Percentiles rank a stretch among this genome's conserved stretches.
phyloP scores from a whole-genome alignment of 2,888 invertebrate genomes.

The Schizotus pectinicornis region DNA sequence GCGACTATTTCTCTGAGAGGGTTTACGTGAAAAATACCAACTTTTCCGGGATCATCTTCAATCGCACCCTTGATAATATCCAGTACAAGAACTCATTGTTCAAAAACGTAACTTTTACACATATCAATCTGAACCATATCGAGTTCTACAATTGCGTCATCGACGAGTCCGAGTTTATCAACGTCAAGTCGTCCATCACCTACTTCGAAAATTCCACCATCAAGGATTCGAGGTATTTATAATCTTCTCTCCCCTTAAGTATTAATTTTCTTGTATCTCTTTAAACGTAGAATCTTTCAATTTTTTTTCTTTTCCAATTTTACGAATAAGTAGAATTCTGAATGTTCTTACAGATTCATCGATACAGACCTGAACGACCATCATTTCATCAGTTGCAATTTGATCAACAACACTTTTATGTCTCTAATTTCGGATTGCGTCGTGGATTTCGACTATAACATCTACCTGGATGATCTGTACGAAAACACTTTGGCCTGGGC shows the following conservation, averaged over 20 bases:
- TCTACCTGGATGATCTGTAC: constrained; percentile 62
- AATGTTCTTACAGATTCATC: constrained; percentile 72
- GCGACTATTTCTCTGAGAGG: constrained; percentile 48
- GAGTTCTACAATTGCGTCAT: constrained; percentile 75
- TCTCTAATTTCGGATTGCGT: constrained; percentile 56
- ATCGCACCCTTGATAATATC: constrained; percentile 68
- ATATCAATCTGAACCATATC: constrained; percentile 74
- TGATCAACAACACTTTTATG: constrained; percentile 63
- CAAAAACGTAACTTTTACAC: constrained; percentile 69
- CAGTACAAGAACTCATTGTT: constrained; percentile 68
- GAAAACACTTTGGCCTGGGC: constrained; percentile 55
- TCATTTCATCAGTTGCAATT: constrained; percentile 66
- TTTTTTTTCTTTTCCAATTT: too few relatives aligned
- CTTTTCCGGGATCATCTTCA: constrained; percentile 59
- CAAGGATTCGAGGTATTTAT: constrained; percentile 66
- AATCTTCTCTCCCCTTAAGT: too few relatives aligned
- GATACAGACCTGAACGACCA: constrained; percentile 69
- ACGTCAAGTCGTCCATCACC: constrained; percentile 74
- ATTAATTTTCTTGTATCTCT: neutral
- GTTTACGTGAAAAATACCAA: constrained; percentile 44
- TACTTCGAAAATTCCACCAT: constrained; percentile 69
- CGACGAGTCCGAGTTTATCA: constrained; percentile 71
- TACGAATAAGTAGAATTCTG: too few relatives aligned
- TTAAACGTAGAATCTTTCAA: too few relatives aligned
- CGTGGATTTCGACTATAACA: constrained; percentile 64